A percentile compares a stretch with the other conserved stretches of the same genome.
Conservation (phyloP, 2,888 invertebrate species). For the Steinernema hermaphroditum region DNA sequence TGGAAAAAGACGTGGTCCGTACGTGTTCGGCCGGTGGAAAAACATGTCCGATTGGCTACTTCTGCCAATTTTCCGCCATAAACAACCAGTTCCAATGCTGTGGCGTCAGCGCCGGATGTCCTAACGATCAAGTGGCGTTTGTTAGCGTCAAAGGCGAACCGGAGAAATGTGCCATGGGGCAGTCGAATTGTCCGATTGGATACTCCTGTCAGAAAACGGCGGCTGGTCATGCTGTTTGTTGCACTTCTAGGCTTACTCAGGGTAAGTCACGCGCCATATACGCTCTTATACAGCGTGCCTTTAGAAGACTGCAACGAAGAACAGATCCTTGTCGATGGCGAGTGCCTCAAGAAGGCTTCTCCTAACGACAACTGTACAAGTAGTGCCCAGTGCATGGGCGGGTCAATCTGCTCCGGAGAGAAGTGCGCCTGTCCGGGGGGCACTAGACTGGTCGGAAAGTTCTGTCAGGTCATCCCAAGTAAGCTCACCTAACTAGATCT, state of each 20-base stretch:
- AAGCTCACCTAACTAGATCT: constrained; percentile 13
- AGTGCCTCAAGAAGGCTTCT: constrained; percentile 41
- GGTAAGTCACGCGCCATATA: constrained; percentile 33
- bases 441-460: constrained; percentile 45
- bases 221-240: constrained; percentile 46
- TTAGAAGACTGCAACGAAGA: constrained; percentile 42
- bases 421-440: constrained; percentile 48
- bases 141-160: constrained; percentile 51
- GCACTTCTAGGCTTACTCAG: constrained; percentile 36
- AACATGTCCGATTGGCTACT: constrained; percentile 49
- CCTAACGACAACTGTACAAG: constrained; percentile 46
- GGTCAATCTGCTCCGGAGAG: constrained; percentile 45
- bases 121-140: constrained; percentile 55
- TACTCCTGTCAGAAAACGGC: constrained; percentile 46
- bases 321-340: constrained; percentile 49
- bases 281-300: background rate
- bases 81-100: constrained; percentile 65
- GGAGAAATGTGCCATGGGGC: constrained; percentile 46
- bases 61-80: constrained; percentile 61
- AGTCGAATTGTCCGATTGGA: constrained; percentile 47
- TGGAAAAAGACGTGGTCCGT: constrained; percentile 58
- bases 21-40: constrained; percentile 54
- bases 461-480: constrained; percentile 48
- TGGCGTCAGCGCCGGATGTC: constrained; percentile 64
- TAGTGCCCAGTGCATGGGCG: constrained; percentile 51